phyloP scores from a whole-genome alignment of 1,140 invertebrate species.

The Zaprionus taronus region DNA sequence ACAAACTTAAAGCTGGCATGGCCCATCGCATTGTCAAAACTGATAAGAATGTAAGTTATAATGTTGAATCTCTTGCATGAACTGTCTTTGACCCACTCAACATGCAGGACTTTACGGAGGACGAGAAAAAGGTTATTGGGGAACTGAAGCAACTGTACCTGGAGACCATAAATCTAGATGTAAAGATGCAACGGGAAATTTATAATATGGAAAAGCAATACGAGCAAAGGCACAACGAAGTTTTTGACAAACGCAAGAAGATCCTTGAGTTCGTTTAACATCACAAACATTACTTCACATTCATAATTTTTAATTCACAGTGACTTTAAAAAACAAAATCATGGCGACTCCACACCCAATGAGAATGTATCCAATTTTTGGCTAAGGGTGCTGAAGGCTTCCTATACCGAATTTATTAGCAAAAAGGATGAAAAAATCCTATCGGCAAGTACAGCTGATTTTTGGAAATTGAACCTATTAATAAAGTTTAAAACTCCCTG shows the following conservation, averaged over 20 bases:
- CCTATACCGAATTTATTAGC: slow-evolving; percentile 90
- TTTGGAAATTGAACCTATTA: background rate
- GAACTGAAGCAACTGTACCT: slow-evolving; percentile 95
- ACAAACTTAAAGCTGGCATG: slow-evolving; percentile 34
- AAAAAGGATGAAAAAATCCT: slow-evolving; percentile 93
- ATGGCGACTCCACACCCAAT: slow-evolving; percentile 51
- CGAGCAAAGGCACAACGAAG: slow-evolving; percentile 85
- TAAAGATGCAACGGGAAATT: slow-evolving; percentile 94
- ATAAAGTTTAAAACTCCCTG: background rate
- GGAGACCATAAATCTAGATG: slow-evolving; percentile 91
- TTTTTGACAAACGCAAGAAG: slow-evolving; percentile 77
- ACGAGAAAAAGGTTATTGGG: slow-evolving; percentile 91
- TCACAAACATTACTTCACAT: background rate
- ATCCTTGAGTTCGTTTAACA: slow-evolving; percentile 66
- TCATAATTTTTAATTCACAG: slow-evolving; percentile 13
- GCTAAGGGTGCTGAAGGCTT: slow-evolving; percentile 94
- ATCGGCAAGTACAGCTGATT: slow-evolving; percentile 84
- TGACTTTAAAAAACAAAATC: slow-evolving; percentile 63
- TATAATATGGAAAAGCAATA: slow-evolving; percentile 94
- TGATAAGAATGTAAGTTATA: slow-evolving; percentile 43
- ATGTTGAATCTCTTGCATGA: background rate
- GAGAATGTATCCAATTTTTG: slow-evolving; percentile 95
- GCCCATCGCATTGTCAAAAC: slow-evolving; percentile 15
- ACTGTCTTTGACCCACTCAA: background rate
- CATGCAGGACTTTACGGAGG: slow-evolving; percentile 83